Evolutionary conservation across 92 coral and sea anemone species (phyloP).

Genomic region (Scolanthus callimorphus): DNA sequence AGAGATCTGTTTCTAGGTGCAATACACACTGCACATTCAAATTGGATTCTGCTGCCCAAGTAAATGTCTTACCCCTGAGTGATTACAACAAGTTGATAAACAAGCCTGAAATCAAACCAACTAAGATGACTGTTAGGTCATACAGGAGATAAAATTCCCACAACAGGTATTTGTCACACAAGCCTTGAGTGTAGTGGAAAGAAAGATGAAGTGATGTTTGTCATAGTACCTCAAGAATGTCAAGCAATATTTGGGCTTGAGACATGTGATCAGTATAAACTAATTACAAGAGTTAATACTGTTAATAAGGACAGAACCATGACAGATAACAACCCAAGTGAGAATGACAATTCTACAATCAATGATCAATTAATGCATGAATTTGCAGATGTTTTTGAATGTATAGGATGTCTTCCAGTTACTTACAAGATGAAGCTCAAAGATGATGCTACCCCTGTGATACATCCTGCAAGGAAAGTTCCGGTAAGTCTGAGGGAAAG

Average conservation of each 20-base stretch:
- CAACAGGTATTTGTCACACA: constrained; percentile 8
- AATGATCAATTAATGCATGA: constrained; percentile 5
- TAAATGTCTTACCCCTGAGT: constrained; percentile 15
- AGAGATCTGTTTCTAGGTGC: not conserved
- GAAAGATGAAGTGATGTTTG: not conserved
- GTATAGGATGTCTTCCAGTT: constrained; percentile 34
- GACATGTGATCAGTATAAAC: constrained; percentile 10
- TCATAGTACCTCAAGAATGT: constrained; percentile 6
- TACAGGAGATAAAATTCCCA: constrained; percentile 15
- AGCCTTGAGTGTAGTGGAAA: not conserved
- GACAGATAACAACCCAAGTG: constrained; percentile 3
- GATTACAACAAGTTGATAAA: constrained; percentile 1
- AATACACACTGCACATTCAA: not conserved
- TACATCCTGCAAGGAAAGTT: constrained; percentile 28
- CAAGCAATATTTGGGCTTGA: constrained; percentile 9
- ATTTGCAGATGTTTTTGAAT: constrained; percentile 4
- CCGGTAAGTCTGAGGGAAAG: constrained; percentile 14
- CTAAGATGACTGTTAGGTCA: constrained; percentile 5
- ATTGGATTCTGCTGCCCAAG: constrained; percentile 18
- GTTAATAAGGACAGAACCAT: constrained; percentile 9
- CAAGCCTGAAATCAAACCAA: constrained; percentile 12
- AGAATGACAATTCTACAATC: not conserved
- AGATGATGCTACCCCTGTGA: constrained; percentile 26
- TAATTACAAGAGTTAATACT: not conserved
- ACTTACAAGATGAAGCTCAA: constrained; percentile 27